A percentile compares a stretch with the other conserved stretches of the same genome.
Evolutionary conservation across 2,113 vertebrate genomes (phyloP).

Genomic region (Ctenomys sociabilis): DNA sequence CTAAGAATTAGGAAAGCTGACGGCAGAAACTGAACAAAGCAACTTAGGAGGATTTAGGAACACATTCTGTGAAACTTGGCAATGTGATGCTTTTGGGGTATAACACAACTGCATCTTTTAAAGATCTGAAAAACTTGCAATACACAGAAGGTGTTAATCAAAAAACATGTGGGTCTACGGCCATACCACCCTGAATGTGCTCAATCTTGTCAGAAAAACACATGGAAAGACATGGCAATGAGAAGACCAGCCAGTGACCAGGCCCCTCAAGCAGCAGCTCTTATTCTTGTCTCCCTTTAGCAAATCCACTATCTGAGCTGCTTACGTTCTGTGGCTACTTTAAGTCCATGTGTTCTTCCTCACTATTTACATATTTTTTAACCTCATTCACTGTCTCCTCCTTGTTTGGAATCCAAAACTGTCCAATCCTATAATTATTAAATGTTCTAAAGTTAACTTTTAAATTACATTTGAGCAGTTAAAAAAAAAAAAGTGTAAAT

Average conservation of each 20-base stretch:
- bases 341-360: background rate
- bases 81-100: background rate
- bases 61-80: background rate
- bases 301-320: background rate
- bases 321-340: background rate
- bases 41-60: background rate
- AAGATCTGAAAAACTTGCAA: background rate
- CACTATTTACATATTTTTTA: background rate
- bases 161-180: background rate
- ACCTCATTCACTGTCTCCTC: background rate
- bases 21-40: background rate
- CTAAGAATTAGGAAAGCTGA: conserved; percentile 6
- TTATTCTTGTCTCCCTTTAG: background rate
- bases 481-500: background rate
- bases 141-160: background rate
- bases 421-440: background rate
- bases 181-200: too few relatives aligned
- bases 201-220: too few relatives aligned
- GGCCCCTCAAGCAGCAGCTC: background rate
- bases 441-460: background rate
- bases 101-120: background rate
- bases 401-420: background rate
- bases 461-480: background rate
- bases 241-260: background rate
- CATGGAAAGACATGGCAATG: background rate